phyloP scores from a whole-genome alignment of 2,113 vertebrate genomes.

The Onychorhynchus coronatus region DNA sequence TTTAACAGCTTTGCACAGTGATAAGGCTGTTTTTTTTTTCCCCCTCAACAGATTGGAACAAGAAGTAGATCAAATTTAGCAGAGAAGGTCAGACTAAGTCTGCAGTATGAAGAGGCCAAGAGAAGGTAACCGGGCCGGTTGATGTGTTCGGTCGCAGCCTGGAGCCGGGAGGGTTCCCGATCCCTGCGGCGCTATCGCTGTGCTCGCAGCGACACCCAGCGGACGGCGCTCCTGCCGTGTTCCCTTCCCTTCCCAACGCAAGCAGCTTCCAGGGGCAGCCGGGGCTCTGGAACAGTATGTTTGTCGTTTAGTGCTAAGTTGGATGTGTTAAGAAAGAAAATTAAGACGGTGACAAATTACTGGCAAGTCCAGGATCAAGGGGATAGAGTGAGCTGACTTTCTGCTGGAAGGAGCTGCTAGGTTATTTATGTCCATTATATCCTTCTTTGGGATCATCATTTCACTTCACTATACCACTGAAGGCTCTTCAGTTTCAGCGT shows the following conservation, averaged over 20 bases:
- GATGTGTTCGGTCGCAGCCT: neutral
- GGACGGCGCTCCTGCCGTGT: neutral
- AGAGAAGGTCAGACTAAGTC: conserved; percentile 83
- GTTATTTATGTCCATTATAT: neutral
- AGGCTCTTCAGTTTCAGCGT: neutral
- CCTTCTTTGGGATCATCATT: neutral
- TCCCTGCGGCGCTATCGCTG: neutral
- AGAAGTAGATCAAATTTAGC: conserved; percentile 79
- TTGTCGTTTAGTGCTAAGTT: neutral
- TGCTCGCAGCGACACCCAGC: conserved; percentile 55
- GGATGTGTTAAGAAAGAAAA: neutral
- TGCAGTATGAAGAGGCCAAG: conserved; percentile 85
- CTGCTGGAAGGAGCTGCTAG: neutral
- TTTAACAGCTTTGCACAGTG: neutral
- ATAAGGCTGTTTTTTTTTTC: neutral
- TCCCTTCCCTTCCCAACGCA: neutral
- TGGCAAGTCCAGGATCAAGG: neutral
- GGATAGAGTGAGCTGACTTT: neutral
- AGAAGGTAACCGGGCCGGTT: conserved; percentile 71
- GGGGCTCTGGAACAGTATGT: neutral
- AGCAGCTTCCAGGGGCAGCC: neutral
- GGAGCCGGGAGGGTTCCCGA: neutral
- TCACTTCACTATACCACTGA: neutral
- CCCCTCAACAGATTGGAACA: conserved; percentile 64
- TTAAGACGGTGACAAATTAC: neutral